Conservation (phyloP, 2,113 vertebrate species). For the Gnathonemus echidnorhynchus region DNA sequence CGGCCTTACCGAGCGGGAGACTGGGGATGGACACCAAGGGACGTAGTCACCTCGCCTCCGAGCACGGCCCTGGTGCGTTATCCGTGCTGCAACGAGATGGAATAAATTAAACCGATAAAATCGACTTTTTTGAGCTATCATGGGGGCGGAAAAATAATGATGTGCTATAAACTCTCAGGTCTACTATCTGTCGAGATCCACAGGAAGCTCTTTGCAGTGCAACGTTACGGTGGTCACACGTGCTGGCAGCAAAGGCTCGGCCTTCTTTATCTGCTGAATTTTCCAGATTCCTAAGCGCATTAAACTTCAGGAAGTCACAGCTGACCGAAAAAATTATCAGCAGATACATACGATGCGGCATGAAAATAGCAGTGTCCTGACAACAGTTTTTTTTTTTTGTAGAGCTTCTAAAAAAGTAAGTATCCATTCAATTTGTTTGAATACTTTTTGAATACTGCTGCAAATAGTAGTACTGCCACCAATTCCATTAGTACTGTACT, state of each 20-base stretch:
- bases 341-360: neutral
- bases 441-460: neutral
- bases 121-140: neutral
- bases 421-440: neutral
- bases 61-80: slow-evolving; percentile 31
- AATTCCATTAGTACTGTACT: neutral
- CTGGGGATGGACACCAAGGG: neutral
- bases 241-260: neutral
- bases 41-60: neutral
- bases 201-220: neutral
- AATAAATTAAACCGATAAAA: slow-evolving; percentile 11
- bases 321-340: neutral
- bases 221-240: neutral
- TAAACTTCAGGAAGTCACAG: neutral
- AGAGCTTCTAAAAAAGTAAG: neutral
- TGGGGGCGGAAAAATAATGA: neutral
- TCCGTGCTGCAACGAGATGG: slow-evolving; percentile 34
- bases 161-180: neutral
- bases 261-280: neutral
- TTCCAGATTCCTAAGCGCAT: neutral
- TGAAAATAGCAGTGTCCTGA: neutral
- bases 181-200: neutral
- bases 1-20: slow-evolving; percentile 4
- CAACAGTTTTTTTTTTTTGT: neutral
- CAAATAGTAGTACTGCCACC: neutral